These are phyloP conservation scores for Phalacrocorax pelagicus DNA, from an alignment of 2,113 vertebrate species.

Conservation along the genomic window DNA sequence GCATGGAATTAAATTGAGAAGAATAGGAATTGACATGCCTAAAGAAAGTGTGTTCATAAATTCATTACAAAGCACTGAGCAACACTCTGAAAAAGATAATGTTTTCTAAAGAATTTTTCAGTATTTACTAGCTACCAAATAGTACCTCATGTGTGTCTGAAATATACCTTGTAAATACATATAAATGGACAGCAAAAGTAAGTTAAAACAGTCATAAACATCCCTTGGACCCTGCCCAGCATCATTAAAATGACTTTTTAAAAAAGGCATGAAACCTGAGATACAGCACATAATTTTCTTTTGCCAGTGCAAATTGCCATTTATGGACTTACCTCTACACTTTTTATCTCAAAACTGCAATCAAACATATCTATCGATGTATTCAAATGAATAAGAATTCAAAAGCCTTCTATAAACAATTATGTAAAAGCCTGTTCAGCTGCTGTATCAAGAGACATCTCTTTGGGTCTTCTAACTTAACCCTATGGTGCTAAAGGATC, in stretches of 20 bases:
- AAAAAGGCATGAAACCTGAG: background rate
- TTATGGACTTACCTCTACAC: background rate
- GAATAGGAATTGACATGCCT: background rate
- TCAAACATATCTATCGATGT: background rate
- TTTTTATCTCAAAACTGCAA: background rate
- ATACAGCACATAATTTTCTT: background rate
- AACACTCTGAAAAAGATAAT: background rate
- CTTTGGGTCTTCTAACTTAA: background rate
- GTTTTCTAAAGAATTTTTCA: background rate
- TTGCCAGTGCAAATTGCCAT: background rate
- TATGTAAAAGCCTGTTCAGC: background rate
- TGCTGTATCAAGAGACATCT: background rate
- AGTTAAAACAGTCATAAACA: background rate
- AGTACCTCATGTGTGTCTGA: background rate
- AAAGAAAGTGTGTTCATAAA: background rate
- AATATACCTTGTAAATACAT: background rate
- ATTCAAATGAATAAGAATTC: background rate
- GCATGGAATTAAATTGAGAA: background rate
- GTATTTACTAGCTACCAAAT: background rate
- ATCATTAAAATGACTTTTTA: background rate
- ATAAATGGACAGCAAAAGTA: background rate
- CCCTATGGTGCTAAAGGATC: background rate
- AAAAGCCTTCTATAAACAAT: background rate
- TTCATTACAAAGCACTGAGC: background rate
- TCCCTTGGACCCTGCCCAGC: background rate